Evolutionary conservation across 2,888 invertebrate species (phyloP).

Genomic region (Holacanthella duospinosa): DNA sequence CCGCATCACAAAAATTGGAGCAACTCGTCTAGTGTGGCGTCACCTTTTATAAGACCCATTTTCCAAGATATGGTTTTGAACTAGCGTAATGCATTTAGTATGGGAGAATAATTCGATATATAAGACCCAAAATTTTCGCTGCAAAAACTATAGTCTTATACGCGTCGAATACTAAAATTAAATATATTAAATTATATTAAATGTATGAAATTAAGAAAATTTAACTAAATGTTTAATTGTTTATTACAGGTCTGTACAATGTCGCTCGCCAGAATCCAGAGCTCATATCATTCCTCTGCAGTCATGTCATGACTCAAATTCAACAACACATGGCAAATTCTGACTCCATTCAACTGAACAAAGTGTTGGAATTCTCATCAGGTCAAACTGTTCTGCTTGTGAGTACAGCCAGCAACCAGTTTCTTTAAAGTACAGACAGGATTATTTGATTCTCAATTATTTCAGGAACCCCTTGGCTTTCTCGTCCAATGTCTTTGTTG

Average conservation of each 20-base stretch:
- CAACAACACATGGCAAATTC: conserved; percentile 15
- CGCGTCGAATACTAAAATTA: too few relatives aligned
- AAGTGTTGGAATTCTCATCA: conserved; percentile 11
- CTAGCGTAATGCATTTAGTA: too few relatives aligned
- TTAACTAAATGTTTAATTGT: conserved; percentile 8
- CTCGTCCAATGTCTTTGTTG: conserved; percentile 24
- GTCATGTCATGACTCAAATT: conserved; percentile 21
- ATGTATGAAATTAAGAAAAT: too few relatives aligned
- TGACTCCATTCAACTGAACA: background rate
- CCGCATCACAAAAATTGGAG: too few relatives aligned
- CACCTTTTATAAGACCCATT: background rate
- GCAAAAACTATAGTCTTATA: too few relatives aligned
- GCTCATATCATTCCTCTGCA: conserved; percentile 25
- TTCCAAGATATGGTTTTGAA: too few relatives aligned
- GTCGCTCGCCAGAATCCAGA: conserved; percentile 29
- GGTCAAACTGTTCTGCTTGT: background rate
- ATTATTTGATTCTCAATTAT: background rate
- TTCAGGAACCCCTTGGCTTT: conserved; percentile 30
- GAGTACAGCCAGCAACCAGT: background rate
- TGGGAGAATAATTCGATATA: too few relatives aligned
- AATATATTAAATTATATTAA: too few relatives aligned
- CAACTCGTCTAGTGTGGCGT: too few relatives aligned
- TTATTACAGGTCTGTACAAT: conserved; percentile 23
- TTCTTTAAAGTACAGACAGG: background rate
- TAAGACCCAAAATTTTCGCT: too few relatives aligned